Evolutionary conservation across 2,113 vertebrate species (phyloP).

Genomic region (Spheniscus mendiculus): DNA sequence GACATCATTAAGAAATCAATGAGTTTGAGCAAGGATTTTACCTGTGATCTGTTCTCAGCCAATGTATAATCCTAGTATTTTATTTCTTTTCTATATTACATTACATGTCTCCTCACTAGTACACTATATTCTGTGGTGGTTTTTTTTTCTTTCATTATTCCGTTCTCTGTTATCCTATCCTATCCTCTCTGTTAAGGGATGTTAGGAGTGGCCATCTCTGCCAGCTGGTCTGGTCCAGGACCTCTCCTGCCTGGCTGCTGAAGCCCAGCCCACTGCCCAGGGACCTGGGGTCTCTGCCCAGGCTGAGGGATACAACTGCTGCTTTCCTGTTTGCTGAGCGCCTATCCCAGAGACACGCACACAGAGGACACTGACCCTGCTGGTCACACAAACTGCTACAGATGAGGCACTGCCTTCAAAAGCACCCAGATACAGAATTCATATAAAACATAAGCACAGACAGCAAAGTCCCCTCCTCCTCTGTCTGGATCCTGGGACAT

Average conservation of each 20-base stretch:
- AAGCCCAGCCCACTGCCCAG: neutral
- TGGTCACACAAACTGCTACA: neutral
- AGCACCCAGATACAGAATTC: neutral
- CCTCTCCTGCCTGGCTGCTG: neutral
- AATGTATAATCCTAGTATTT: neutral
- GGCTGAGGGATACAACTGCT: neutral
- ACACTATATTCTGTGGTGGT: neutral
- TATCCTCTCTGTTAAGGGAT: neutral
- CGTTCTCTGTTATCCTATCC: neutral
- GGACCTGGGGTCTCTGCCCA: neutral
- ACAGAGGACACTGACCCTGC: neutral
- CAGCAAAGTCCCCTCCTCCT: fast-evolving
- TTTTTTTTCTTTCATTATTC: neutral
- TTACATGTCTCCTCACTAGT: too few species aligned
- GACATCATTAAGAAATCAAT: neutral
- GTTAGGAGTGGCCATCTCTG: neutral
- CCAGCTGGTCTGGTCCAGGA: neutral
- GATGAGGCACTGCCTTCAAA: neutral
- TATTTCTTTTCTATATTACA: neutral
- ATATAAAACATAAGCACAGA: neutral
- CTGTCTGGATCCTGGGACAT: neutral
- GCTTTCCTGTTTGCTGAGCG: neutral
- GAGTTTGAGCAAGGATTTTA: neutral
- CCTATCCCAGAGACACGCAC: neutral
- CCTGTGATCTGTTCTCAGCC: neutral